These are phyloP conservation scores for Yponomeuta malinellus DNA, from an alignment of 2,888 invertebrate genomes.

Conservation along the genomic window DNA sequence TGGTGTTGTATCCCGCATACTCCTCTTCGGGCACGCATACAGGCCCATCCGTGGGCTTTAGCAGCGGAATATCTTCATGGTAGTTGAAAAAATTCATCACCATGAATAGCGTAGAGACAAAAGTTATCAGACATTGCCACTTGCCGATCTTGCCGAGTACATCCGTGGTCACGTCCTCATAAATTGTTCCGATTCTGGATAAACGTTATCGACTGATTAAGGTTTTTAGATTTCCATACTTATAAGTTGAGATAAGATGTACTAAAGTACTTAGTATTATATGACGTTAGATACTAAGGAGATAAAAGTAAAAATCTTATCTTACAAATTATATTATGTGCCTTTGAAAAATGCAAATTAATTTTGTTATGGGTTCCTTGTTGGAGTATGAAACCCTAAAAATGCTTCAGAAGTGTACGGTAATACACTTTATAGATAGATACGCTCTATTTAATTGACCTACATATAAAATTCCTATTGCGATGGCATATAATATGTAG, in stretches of 20 bases:
- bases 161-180: constrained; percentile 65
- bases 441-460: neutral
- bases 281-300: too few species aligned
- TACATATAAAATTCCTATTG: neutral
- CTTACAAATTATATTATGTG: too few species aligned
- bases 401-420: too few species aligned
- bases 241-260: too few species aligned
- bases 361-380: too few species aligned
- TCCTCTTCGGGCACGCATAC: constrained; percentile 37
- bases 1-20: constrained; percentile 36
- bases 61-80: constrained; percentile 52
- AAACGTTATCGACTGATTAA: neutral
- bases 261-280: too few species aligned
- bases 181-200: constrained; percentile 57
- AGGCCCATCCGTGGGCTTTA: constrained; percentile 37
- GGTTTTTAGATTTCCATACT: too few species aligned
- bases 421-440: neutral
- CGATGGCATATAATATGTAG: neutral
- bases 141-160: constrained; percentile 55
- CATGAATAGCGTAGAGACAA: constrained; percentile 43
- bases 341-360: too few species aligned
- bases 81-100: constrained; percentile 48
- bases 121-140: constrained; percentile 63
- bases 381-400: too few species aligned
- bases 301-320: too few species aligned